phyloP scores from a whole-genome alignment of 2,113 vertebrate genomes.

The Gymnorhina tibicen region DNA sequence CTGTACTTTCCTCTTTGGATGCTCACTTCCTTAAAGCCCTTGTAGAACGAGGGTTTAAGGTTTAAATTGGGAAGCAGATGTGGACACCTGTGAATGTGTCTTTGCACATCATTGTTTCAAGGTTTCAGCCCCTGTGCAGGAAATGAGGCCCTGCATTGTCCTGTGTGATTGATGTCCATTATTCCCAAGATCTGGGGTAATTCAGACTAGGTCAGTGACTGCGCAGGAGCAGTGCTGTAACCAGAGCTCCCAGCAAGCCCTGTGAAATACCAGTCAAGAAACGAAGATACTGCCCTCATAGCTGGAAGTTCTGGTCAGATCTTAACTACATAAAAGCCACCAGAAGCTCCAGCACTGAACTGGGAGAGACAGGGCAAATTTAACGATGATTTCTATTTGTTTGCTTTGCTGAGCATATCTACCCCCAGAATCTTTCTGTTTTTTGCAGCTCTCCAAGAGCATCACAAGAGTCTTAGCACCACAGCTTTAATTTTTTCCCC shows the following conservation, averaged over 20 bases:
- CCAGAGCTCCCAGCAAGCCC: background rate
- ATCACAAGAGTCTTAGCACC: background rate
- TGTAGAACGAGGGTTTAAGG: background rate
- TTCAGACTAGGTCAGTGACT: fast-evolving
- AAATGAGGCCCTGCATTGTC: background rate
- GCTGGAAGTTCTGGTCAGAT: background rate
- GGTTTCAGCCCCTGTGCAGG: background rate
- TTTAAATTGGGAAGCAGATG: conserved; percentile 16
- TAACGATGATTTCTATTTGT: background rate
- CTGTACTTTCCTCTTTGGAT: conserved; percentile 7
- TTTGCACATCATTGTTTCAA: background rate
- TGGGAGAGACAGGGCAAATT: background rate
- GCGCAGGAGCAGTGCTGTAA: background rate
- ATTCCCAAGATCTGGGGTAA: background rate
- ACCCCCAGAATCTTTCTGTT: background rate
- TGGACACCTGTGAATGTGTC: background rate
- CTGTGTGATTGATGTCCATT: background rate
- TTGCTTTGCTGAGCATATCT: background rate
- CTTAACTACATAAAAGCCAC: background rate
- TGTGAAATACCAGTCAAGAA: background rate
- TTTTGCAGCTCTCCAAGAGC: background rate
- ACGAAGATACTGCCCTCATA: background rate
- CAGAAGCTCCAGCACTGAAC: background rate
- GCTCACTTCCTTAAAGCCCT: background rate
- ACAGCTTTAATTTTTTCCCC: background rate